Evolutionary conservation across 2,888 invertebrate species (phyloP), one percentile per base, ranked within the genome.

Genomic region (Charanyca ferruginea): DNA sequence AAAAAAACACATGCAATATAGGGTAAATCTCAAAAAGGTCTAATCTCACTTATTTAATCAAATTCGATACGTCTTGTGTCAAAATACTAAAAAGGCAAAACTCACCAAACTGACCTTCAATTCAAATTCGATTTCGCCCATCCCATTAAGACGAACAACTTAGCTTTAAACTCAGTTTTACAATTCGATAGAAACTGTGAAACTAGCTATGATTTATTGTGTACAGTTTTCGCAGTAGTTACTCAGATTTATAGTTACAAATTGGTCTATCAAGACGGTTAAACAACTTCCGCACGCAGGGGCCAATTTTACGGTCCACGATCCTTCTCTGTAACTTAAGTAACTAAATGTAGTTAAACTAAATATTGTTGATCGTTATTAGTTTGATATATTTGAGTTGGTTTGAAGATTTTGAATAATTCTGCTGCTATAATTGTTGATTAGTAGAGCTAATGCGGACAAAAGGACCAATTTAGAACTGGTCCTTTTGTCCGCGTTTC

Each of bases 181-280:
- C 38, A 78, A 23, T 55, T 74, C 54, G 57, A 60, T 76, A 49
- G 49, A 47, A 73, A 73, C 67, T 58, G 28, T 8, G 61, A 60
- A 82, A 72, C 65, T 54, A 44, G 63, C 48, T 66, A 62, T 81
- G 67, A 83, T 83, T 83, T 80, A 81, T 74, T 54, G 20, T 64
- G 35, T 32, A 83, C 60, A 74, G 74, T 77, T 80, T 77, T 77
- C 52, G 49, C 32, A 63, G 65, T 63, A 74, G 69, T 77, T 77
- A 72, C 63, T 52, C 51, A 67, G 59, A 83, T 77, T 83, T 80
- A 81, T 83, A 66, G 78, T 74, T 77, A 83, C 83, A 81, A 81
- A 81, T 81, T 80, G 83, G 81, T 65, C 78, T 81, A 83, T 83
- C 69, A 81, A 83, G 75, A 72, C 72, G 55, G 65, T 70, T 70